Percentiles rank a stretch among this genome's conserved stretches.
Conservation (phyloP, 2,888 invertebrate species). For the Globia sparganii region DNA sequence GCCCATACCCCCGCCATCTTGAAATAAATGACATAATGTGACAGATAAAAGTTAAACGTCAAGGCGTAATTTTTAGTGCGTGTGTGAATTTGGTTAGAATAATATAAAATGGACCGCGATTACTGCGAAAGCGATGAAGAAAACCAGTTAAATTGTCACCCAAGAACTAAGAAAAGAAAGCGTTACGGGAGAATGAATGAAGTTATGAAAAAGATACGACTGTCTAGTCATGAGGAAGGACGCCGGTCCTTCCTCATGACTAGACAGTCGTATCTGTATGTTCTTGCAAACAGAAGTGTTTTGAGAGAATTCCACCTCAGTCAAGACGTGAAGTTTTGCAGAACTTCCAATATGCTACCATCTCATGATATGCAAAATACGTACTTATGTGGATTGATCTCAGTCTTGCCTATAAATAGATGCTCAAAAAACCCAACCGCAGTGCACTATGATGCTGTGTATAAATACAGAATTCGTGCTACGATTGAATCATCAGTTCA, state of each 20-base stretch:
- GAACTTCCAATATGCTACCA: background rate
- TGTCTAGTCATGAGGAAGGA: no score
- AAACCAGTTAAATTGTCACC: constrained; percentile 19
- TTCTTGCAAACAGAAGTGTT: no score
- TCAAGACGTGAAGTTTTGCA: no score
- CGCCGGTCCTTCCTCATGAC: no score
- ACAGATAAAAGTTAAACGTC: constrained; percentile 12
- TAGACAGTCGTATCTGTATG: no score
- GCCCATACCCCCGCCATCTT: no score
- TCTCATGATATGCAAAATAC: constrained; percentile 20
- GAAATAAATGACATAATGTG: background rate
- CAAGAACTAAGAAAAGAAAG: constrained; percentile 23
- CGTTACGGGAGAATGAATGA: constrained; percentile 7
- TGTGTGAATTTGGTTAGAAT: background rate
- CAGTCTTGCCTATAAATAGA: constrained; percentile 18
- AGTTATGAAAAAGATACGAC: no score
- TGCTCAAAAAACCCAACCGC: constrained; percentile 6
- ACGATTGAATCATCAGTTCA: constrained; percentile 9
- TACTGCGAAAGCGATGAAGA: constrained; percentile 5
- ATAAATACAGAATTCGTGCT: constrained; percentile 1
- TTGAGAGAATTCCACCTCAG: background rate
- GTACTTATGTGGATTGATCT: constrained; percentile 30
- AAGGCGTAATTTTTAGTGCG: background rate
- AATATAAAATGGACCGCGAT: background rate
- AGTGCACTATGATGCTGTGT: background rate